These are phyloP conservation scores for Protophormia terraenovae DNA, from an alignment of 2,888 invertebrate species.

Conservation along the genomic window DNA sequence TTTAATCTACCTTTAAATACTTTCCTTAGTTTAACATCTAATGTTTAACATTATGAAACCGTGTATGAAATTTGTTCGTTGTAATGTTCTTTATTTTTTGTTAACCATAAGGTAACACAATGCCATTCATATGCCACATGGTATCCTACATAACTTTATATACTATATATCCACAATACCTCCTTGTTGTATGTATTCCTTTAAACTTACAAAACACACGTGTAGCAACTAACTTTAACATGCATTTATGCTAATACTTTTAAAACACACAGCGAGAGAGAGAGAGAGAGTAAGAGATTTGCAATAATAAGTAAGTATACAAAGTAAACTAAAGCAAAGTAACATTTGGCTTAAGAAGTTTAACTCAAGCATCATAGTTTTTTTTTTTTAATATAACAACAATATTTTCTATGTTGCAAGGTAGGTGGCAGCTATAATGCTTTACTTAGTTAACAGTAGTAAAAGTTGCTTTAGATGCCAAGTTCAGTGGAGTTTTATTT, in stretches of 20 bases:
- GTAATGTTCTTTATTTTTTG: background rate
- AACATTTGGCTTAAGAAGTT: constrained; percentile 63
- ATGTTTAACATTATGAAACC: background rate
- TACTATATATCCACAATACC: background rate
- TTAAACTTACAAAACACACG: background rate
- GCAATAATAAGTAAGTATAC: constrained; percentile 38
- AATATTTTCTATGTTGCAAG: background rate
- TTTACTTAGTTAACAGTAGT: constrained; percentile 11
- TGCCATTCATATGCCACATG: background rate
- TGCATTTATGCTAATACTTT: constrained; percentile 24
- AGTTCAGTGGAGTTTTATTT: constrained; percentile 4
- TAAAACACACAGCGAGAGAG: background rate
- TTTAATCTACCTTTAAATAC: background rate
- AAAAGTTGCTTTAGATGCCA: constrained; percentile 22
- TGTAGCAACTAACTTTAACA: background rate
- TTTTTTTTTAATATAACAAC: background rate
- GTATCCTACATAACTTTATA: background rate
- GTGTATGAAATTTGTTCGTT: constrained; percentile 20
- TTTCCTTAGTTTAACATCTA: background rate
- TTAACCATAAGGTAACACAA: background rate
- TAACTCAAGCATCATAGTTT: constrained; percentile 43
- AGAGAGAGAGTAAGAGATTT: too few species aligned
- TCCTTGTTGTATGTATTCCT: background rate
- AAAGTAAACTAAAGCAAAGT: background rate
- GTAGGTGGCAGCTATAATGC: constrained; percentile 21